A percentile compares a stretch with the other conserved stretches of the same genome.
Conservation (phyloP, 2,113 vertebrate genomes). For the Choloepus hoffmanni region DNA sequence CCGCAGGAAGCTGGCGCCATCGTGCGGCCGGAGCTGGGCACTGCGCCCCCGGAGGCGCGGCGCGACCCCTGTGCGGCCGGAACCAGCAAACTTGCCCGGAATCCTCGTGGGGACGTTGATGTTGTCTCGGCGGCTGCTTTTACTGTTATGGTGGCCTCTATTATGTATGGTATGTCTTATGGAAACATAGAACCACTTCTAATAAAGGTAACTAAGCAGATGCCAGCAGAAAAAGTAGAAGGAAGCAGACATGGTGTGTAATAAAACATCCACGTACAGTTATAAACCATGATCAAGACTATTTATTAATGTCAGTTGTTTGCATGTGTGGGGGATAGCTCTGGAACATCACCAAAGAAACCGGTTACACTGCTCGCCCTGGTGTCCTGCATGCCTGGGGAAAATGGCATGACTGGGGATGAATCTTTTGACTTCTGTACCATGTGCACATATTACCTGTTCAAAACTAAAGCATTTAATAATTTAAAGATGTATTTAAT, state of each 20-base stretch:
- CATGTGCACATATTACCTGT: background rate
- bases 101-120: background rate
- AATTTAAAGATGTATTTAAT: slow-evolving; percentile 5
- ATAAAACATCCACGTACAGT: background rate
- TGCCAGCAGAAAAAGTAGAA: background rate
- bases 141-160: background rate
- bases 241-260: background rate
- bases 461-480: slow-evolving; percentile 20
- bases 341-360: background rate
- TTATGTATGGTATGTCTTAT: background rate
- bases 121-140: background rate
- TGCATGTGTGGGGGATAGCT: background rate
- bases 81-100: background rate
- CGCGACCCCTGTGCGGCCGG: background rate
- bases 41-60: slow-evolving; percentile 61
- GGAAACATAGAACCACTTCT: background rate
- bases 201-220: background rate
- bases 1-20: slow-evolving; percentile 87
- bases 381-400: background rate
- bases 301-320: background rate
- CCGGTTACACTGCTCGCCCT: background rate
- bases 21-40: slow-evolving; percentile 81
- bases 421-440: background rate
- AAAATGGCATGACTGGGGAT: too few relatives aligned
- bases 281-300: background rate